These are phyloP conservation scores for Cathartes aura DNA, from an alignment of 2,113 vertebrate species.

Conservation along the genomic window DNA sequence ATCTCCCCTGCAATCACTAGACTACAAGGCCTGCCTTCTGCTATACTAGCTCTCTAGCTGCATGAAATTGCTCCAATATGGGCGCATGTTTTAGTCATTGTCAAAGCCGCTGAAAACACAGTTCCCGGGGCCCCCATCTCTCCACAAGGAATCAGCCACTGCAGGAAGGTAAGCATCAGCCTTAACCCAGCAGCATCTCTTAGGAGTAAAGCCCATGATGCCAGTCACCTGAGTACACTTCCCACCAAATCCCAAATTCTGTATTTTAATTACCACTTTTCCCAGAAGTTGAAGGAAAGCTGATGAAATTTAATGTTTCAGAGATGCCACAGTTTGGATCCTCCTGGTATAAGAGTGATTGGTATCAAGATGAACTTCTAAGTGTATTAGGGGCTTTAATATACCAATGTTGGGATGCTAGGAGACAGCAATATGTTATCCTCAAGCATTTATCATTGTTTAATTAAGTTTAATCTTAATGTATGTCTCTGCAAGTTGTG, in stretches of 20 bases:
- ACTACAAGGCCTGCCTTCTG: neutral
- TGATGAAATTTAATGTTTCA: neutral
- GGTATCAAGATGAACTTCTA: neutral
- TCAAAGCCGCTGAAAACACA: neutral
- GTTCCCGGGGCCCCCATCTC: fast-evolving
- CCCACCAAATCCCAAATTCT: neutral
- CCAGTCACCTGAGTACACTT: neutral
- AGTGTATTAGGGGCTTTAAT: neutral
- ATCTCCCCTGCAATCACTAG: neutral
- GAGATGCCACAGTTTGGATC: neutral
- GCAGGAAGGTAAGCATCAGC: neutral
- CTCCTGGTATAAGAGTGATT: neutral
- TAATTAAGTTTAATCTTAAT: neutral
- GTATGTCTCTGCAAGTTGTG: neutral
- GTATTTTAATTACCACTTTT: neutral
- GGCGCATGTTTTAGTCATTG: neutral
- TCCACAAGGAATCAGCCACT: neutral
- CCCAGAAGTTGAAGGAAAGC: neutral
- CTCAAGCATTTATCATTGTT: neutral
- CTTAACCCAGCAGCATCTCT: neutral
- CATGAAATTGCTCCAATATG: neutral
- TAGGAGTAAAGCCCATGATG: neutral
- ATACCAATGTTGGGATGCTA: neutral
- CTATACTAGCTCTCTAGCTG: neutral
- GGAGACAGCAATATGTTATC: neutral